phyloP scores from a whole-genome alignment of 2,113 vertebrate genomes.

The Larimichthys polyactis region DNA sequence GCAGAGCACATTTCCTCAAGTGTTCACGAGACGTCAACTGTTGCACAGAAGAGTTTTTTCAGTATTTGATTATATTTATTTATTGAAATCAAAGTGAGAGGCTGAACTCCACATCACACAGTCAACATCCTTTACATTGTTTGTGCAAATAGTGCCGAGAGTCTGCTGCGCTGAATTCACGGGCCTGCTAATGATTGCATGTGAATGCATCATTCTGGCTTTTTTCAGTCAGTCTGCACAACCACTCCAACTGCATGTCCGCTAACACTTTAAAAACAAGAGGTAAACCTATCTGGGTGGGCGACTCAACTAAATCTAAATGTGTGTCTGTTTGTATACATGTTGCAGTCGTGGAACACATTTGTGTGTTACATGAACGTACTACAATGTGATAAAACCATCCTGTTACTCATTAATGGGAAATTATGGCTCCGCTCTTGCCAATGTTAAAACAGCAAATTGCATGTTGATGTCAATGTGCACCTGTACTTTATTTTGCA shows the following conservation, averaged over 20 bases:
- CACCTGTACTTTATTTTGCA: conserved; percentile 54
- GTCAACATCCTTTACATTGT: neutral
- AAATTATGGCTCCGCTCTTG: conserved; percentile 4
- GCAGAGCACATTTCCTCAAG: conserved; percentile 1
- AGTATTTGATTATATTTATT: neutral
- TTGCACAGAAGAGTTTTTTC: neutral
- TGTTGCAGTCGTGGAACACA: neutral
- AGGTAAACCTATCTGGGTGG: conserved; percentile 7
- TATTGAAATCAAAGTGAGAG: neutral
- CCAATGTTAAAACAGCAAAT: conserved; percentile 38
- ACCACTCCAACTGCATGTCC: neutral
- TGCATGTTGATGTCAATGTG: conserved; percentile 56
- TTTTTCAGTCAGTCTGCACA: neutral
- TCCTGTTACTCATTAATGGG: conserved; percentile 47
- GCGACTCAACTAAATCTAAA: neutral
- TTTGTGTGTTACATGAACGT: conserved; percentile 9
- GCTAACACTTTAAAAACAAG: neutral
- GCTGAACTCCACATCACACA: neutral
- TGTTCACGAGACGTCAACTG: neutral
- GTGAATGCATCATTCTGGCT: neutral
- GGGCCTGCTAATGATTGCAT: neutral
- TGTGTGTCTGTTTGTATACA: neutral
- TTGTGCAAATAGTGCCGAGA: neutral
- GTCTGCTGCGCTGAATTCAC: neutral
- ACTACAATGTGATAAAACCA: neutral